Conservation (phyloP, 2,888 invertebrate species). For the Campopleginae sp. region DNA sequence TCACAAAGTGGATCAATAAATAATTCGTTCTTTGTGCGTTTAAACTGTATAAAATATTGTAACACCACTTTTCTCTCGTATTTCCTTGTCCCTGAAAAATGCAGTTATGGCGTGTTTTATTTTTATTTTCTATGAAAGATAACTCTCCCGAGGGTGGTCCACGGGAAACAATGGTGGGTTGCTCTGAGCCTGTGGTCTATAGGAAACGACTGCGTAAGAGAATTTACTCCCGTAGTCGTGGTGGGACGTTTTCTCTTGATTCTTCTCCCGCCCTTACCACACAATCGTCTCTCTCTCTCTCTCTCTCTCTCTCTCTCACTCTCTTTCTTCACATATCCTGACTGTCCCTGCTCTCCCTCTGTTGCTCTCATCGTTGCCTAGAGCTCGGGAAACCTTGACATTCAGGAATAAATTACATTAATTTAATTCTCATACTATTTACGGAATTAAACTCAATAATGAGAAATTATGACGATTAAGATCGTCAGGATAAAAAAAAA, state of each 20-base stretch:
- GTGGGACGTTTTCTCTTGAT: conserved; percentile 37
- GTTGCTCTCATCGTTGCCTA: neutral
- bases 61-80: neutral
- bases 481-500: too few species aligned
- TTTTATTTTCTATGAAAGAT: conserved; percentile 55
- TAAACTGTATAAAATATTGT: neutral
- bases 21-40: neutral
- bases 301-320: neutral
- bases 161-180: conserved; percentile 69
- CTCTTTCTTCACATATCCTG: neutral
- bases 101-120: neutral
- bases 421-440: neutral
- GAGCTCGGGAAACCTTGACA: neutral
- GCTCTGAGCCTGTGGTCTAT: conserved; percentile 66
- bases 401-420: neutral
- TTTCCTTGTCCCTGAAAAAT: neutral
- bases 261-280: neutral
- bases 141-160: conserved; percentile 61
- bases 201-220: conserved; percentile 19
- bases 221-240: conserved; percentile 9
- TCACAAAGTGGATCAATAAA: neutral
- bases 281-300: neutral
- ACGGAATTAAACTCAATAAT: neutral
- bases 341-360: neutral
- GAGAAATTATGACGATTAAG: too few species aligned